Conservation (phyloP, 2,888 invertebrate species). For the Chloroclysta siterata region DNA sequence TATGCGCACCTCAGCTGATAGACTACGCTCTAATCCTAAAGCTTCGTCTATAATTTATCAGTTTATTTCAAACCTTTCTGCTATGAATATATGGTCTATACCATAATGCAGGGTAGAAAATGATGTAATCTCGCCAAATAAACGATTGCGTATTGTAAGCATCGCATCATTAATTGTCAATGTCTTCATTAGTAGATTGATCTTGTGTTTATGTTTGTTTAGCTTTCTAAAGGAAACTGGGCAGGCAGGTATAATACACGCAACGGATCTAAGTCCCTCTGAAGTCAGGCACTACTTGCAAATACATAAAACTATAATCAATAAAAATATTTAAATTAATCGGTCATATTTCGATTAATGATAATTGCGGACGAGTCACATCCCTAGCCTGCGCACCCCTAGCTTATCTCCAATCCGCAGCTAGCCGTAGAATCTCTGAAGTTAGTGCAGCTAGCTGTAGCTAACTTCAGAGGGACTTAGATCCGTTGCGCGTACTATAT, state of each 20-base stretch:
- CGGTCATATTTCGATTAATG: too few relatives aligned
- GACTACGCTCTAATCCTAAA: constrained; percentile 22
- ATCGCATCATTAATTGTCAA: constrained; percentile 58
- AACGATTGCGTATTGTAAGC: constrained; percentile 54
- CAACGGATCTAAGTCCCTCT: too few relatives aligned
- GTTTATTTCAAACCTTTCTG: constrained; percentile 22
- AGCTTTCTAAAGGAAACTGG: constrained; percentile 74
- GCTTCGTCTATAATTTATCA: constrained; percentile 5
- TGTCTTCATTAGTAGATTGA: constrained; percentile 64
- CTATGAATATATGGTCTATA: constrained; percentile 17
- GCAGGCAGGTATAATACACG: constrained; percentile 46
- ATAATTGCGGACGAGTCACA: too few relatives aligned
- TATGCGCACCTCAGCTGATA: not conserved
- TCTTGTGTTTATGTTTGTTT: constrained; percentile 60
- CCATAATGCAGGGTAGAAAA: constrained; percentile 11
- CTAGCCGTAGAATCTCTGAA: too few relatives aligned
- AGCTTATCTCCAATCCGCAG: too few relatives aligned
- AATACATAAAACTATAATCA: too few relatives aligned
- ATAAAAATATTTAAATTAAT: too few relatives aligned
- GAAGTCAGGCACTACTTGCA: too few relatives aligned
- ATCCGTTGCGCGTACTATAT: constrained; percentile 2
- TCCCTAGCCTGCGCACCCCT: too few relatives aligned
- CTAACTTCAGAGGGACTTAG: too few relatives aligned
- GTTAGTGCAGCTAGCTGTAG: too few relatives aligned
- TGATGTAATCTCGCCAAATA: constrained; percentile 52